Percentiles rank a stretch among this genome's conserved stretches.
phyloP scores from a whole-genome alignment of 2,113 vertebrate genomes.

The Porphyrio hochstetteri region DNA sequence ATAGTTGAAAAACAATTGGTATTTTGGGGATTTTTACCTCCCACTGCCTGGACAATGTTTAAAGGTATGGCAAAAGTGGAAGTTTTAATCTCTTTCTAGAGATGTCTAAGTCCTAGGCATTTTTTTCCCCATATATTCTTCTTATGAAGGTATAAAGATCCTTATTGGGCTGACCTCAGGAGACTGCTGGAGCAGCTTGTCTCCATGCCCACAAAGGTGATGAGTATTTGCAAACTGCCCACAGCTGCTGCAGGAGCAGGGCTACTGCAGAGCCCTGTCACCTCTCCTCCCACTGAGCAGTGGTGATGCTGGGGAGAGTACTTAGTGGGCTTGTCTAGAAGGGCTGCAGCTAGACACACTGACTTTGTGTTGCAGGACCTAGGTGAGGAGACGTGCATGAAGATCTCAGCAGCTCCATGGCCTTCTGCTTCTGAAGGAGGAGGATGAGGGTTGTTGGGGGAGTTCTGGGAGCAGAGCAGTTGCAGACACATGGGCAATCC shows the following conservation, averaged over 20 bases:
- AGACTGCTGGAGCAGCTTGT: not conserved
- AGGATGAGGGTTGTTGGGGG: not conserved
- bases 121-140: not conserved
- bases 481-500: not conserved
- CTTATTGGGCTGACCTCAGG: not conserved
- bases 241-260: not conserved
- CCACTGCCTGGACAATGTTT: not conserved
- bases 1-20: not conserved
- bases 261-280: not conserved
- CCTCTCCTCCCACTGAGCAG: not conserved
- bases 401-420: not conserved
- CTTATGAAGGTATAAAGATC: not conserved
- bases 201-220: not conserved
- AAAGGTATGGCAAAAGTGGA: not conserved
- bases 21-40: not conserved
- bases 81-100: not conserved
- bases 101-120: not conserved
- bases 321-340: not conserved
- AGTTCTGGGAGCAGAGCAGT: not conserved
- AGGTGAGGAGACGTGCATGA: not conserved
- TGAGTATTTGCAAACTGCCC: not conserved
- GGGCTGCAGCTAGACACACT: not conserved
- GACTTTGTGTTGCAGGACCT: not conserved
- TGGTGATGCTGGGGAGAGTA: not conserved
- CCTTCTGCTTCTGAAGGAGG: not conserved